Conservation (phyloP, 2,888 invertebrate species). For the Vandiemenella viatica region DNA sequence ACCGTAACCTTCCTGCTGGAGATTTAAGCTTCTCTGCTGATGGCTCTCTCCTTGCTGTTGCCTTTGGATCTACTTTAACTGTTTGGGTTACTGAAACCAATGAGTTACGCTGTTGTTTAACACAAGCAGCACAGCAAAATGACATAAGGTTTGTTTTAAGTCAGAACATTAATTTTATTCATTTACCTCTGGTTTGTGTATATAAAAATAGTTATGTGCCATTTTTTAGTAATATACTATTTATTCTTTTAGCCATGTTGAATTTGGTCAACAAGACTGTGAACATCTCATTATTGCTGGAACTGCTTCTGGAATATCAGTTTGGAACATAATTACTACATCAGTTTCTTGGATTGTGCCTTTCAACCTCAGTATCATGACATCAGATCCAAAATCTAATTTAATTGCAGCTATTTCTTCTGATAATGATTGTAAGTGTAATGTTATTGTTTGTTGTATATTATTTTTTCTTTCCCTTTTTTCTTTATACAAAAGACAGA, state of each 20-base stretch:
- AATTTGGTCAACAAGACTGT: slow-evolving; percentile 41
- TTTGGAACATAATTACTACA: slow-evolving; percentile 59
- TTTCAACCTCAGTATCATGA: slow-evolving; percentile 32
- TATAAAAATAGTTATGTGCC: background rate
- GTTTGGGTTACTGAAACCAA: slow-evolving; percentile 48
- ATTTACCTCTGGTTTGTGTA: background rate
- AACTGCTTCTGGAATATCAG: slow-evolving; percentile 41
- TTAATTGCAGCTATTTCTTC: slow-evolving; percentile 52
- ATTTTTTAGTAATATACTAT: background rate
- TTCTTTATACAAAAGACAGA: slow-evolving; percentile 4
- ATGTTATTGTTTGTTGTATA: too few species aligned
- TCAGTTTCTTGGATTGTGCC: slow-evolving; percentile 52
- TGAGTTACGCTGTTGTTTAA: slow-evolving; percentile 40
- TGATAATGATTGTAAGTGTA: slow-evolving; percentile 45
- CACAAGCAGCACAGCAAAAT: slow-evolving; percentile 25
- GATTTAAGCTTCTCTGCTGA: slow-evolving; percentile 53
- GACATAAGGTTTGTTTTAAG: slow-evolving; percentile 27
- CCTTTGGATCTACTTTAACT: slow-evolving; percentile 49
- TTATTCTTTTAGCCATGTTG: slow-evolving; percentile 28
- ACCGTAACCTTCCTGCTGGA: slow-evolving; percentile 39
- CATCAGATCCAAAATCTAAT: slow-evolving; percentile 45
- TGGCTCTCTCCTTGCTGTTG: slow-evolving; percentile 58
- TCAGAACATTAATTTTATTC: background rate
- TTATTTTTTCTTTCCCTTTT: slow-evolving; percentile 5
- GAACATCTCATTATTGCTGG: slow-evolving; percentile 42